phyloP scores from a whole-genome alignment of 2,113 vertebrate species.

The Epinephelus cyanopodus region DNA sequence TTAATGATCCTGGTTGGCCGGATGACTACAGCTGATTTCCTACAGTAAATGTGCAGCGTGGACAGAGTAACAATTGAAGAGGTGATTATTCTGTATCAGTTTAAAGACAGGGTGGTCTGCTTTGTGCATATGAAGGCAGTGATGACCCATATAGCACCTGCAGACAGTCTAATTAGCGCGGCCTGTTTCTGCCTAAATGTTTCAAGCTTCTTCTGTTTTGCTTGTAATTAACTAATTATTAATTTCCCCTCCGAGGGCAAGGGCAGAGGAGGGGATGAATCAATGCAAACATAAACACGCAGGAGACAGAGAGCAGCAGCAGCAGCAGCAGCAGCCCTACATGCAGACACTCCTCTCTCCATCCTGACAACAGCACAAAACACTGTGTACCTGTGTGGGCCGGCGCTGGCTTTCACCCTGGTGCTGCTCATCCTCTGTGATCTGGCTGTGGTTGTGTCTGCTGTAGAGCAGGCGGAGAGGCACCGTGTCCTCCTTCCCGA shows the following conservation, averaged over 20 bases:
- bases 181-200: constrained; percentile 31
- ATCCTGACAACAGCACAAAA: constrained; percentile 7
- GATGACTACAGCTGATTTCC: not conserved
- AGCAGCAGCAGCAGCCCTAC: not conserved
- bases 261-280: constrained; percentile 33
- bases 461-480: constrained; percentile 90
- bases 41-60: constrained; percentile 5
- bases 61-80: not conserved
- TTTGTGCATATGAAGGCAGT: constrained; percentile 5
- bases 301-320: constrained; percentile 11
- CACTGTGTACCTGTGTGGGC: constrained; percentile 86
- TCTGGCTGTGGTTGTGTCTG: constrained; percentile 83
- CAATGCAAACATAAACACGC: constrained; percentile 61
- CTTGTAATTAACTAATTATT: constrained; percentile 24
- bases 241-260: constrained; percentile 8
- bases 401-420: constrained; percentile 77
- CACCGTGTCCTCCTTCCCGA: constrained; percentile 88
- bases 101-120: not conserved
- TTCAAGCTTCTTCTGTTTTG: constrained; percentile 23
- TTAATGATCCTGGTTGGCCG: constrained; percentile 16
- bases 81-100: too few relatives aligned
- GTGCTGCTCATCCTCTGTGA: constrained; percentile 87
- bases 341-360: constrained; percentile 7
- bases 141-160: constrained; percentile 54
- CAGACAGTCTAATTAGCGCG: constrained; percentile 27